Evolutionary conservation across 2,113 vertebrate species (phyloP), one percentile per base, ranked within the genome.

Genomic region (Elephantulus edwardii): DNA sequence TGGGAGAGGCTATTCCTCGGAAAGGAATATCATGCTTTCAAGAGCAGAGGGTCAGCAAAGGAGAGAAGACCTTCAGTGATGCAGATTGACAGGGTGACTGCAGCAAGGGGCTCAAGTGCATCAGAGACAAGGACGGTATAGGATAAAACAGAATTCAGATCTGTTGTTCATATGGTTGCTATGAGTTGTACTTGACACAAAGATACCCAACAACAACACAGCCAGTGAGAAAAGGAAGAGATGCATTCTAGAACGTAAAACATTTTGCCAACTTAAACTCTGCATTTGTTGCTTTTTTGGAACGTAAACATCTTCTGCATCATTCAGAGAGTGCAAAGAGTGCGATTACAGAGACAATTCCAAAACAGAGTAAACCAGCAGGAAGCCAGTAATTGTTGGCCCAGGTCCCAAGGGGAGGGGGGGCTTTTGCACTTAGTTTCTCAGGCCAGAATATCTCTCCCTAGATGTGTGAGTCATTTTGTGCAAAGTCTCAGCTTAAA

Each of bases 401-500:
- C 35, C 19, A 40, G 40, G 46, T 5, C 40, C 40, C 56, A 40
- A 38, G 46, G 42, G 52, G 46, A 48, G 52, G 20, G 9, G 16
- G 7, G 46, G 24, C 42, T 46, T 93, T 72, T 62, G 76, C 2
- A 56, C 35, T 50, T 71, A 79, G 19, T 54, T 85, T 14, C 46
- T 12, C 24, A 33, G 8, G 33, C 40, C 58, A 42, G 89, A 80
- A 77, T 6, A 62, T n/a, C 79, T 38, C 85, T 86, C 42, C 60
- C 0, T 14, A 24, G 19, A 50, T 52, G 46, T 76, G 35, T 38
- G 26, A 28, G 24, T 33, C 54, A 19, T 46, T n/a, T 33, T 52
- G 28, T 35, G 26, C 71, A 28, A 17, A 71, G 40, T 85, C 60
- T 84, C 50, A 52, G 62, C 28, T 91, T 50, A 92, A 74, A 64